phyloP scores from a whole-genome alignment of 2,888 invertebrate species.

The Phania funesta region DNA sequence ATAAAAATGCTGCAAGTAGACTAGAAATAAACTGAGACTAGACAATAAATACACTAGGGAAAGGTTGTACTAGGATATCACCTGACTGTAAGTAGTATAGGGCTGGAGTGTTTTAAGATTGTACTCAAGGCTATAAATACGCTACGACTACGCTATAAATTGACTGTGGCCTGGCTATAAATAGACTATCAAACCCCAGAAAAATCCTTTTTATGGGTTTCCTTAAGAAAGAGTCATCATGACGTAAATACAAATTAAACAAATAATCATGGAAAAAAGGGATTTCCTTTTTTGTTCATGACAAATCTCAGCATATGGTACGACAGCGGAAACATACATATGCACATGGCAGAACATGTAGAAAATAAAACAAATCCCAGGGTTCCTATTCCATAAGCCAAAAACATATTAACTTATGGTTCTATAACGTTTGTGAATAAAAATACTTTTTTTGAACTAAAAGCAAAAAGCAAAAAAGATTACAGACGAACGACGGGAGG shows the following conservation, averaged over 20 bases:
- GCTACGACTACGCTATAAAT: not conserved
- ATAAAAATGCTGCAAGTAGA: no score
- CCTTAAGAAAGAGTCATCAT: slow-evolving; percentile 19
- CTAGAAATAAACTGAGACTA: not conserved
- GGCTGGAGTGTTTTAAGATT: no score
- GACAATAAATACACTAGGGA: not conserved
- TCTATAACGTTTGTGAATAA: slow-evolving; percentile 24
- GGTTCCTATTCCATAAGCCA: slow-evolving; percentile 48
- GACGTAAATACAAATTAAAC: not conserved
- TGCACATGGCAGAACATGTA: slow-evolving; percentile 9
- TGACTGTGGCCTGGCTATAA: no score
- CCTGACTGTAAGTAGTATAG: not conserved
- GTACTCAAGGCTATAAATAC: not conserved
- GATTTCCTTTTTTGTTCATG: slow-evolving; percentile 17
- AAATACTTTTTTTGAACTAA: slow-evolving; percentile 19
- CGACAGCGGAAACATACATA: slow-evolving; percentile 28
- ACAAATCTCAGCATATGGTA: slow-evolving; percentile 57
- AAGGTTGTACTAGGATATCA: no score
- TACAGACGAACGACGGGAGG: not conserved
- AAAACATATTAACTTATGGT: slow-evolving; percentile 55
- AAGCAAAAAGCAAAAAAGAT: not conserved
- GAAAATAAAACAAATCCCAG: slow-evolving; percentile 47
- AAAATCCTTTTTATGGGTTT: slow-evolving; percentile 31
- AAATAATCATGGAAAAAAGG: slow-evolving; percentile 34
- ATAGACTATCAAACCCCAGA: not conserved